Evolutionary conservation across 2,797 vertebrate genomes (phyloP), one percentile per base, ranked within the genome.

Genomic region (Gymnopithys bicolor): DNA sequence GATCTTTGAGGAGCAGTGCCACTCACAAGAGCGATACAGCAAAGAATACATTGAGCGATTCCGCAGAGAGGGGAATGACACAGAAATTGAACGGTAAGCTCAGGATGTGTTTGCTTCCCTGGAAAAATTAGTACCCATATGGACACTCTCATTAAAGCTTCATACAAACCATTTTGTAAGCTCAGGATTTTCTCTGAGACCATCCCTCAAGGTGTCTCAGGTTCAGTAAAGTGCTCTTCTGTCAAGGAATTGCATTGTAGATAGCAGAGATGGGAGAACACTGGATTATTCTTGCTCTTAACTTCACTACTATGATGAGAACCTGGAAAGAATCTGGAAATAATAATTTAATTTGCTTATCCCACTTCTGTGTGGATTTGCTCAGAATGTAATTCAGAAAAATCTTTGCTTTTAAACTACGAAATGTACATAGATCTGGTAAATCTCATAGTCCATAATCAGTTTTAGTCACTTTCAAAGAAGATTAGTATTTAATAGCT

Each of bases 1-100:
- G 98, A 99, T 99, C 96, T 99, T 99, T 89, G 99, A 99, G 97
- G 99, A 99, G 78, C 99, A 99, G 95, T 99, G 99, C 96, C 99
- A 99, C 48, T 99, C 99, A 22, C 98, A 99, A 96, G 99, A 99
- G 94, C 98, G 98, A 32, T 98, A 99, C 64, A 99, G 99, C 88
- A 99, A 99, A 93, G 99, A 99, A 93, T 98, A 99, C 92, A 98
- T 99, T 4, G 98, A 99, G 90, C 97, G 98, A 41, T 98, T 98
- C 95, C 98, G 97, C 73, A 97, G 98, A 97, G 96, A 99, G 70
- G 97, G 98, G 33, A 95, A 98, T 30, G 98, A 99, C 94, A 98
- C 98, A 90, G 99, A 99, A 93, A 98, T 99, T 46, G 99, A 99
- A 96, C 97, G 98, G 99, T 99, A 96, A 87, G 89, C 30, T 89